Evolutionary conservation across 1,140 invertebrate genomes (phyloP).

Genomic region (Fopius arisanus): DNA sequence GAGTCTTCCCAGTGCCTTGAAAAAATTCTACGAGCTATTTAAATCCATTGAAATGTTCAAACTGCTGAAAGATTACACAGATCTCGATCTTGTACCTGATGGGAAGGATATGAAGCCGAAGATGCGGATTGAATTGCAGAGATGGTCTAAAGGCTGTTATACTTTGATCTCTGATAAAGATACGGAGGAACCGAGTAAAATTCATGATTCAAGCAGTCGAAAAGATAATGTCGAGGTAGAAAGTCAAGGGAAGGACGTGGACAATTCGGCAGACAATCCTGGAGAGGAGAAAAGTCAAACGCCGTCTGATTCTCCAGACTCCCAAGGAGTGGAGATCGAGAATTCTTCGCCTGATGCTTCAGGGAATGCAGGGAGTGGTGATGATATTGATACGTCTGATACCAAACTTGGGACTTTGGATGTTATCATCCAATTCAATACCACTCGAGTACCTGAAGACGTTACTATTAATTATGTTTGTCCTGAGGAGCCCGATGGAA

Average conservation of each 20-base stretch:
- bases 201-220: conserved; percentile 48
- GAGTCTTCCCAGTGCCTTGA: conserved; percentile 58
- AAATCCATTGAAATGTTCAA: conserved; percentile 65
- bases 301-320: conserved; percentile 44
- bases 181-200: conserved; percentile 28
- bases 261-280: conserved; percentile 40
- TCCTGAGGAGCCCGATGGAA: conserved; percentile 44
- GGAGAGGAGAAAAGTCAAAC: conserved; percentile 2
- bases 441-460: conserved; percentile 29
- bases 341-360: conserved; percentile 43
- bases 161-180: conserved; percentile 61
- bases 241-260: conserved; percentile 50
- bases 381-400: conserved; percentile 8
- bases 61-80: conserved; percentile 72
- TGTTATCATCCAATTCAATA: conserved; percentile 57
- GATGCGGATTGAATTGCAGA: conserved; percentile 71
- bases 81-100: conserved; percentile 66
- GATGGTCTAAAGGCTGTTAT: conserved; percentile 73
- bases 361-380: conserved; percentile 25
- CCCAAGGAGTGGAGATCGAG: conserved; percentile 43
- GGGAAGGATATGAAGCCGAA: conserved; percentile 48
- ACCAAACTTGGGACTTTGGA: conserved; percentile 46
- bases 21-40: conserved; percentile 64
- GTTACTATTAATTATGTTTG: conserved; percentile 55
- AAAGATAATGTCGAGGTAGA: conserved; percentile 66